Conservation (phyloP, 35 echinoderm and acorn worm species). For the Patiria miniata region DNA sequence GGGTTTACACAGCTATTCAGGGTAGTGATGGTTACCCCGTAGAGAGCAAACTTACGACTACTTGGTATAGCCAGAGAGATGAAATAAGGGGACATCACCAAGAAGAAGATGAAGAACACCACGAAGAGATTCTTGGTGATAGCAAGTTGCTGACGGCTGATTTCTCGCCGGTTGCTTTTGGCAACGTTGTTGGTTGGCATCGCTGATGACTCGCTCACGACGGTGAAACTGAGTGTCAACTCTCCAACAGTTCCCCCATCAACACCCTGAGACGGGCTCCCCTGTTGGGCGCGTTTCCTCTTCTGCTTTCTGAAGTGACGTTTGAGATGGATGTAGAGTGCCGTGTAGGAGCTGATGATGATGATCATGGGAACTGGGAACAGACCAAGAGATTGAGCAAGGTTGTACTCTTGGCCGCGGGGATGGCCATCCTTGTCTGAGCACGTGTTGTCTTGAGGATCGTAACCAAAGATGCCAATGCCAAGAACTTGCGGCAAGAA, state of each 20-base stretch:
- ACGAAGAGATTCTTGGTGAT: slow-evolving; percentile 76
- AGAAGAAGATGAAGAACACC: too few species aligned
- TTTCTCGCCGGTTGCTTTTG: not conserved
- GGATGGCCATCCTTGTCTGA: slow-evolving; percentile 22
- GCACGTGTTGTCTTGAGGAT: slow-evolving; percentile 14
- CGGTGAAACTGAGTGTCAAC: not conserved
- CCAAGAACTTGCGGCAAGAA: not conserved
- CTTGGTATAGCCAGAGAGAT: too few species aligned
- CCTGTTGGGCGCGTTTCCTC: not conserved
- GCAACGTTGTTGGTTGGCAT: not conserved
- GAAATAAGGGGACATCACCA: too few species aligned
- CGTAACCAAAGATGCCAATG: slow-evolving; percentile 30
- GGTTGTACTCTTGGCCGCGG: not conserved
- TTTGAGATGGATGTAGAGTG: slow-evolving; percentile 29
- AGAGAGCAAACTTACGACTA: too few species aligned
- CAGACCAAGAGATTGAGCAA: slow-evolving; percentile 14
- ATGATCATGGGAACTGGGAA: slow-evolving; percentile 11
- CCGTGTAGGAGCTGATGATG: slow-evolving; percentile 5
- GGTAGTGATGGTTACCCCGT: too few species aligned
- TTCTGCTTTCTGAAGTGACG: slow-evolving; percentile 62
- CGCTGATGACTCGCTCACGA: not conserved
- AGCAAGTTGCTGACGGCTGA: slow-evolving; percentile 47
- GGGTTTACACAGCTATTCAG: too few species aligned
- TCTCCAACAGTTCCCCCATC: not conserved
- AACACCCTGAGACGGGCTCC: too few species aligned